These are phyloP conservation scores for Lithophane socia DNA, from an alignment of 2,888 invertebrate genomes.

Conservation along the genomic window DNA sequence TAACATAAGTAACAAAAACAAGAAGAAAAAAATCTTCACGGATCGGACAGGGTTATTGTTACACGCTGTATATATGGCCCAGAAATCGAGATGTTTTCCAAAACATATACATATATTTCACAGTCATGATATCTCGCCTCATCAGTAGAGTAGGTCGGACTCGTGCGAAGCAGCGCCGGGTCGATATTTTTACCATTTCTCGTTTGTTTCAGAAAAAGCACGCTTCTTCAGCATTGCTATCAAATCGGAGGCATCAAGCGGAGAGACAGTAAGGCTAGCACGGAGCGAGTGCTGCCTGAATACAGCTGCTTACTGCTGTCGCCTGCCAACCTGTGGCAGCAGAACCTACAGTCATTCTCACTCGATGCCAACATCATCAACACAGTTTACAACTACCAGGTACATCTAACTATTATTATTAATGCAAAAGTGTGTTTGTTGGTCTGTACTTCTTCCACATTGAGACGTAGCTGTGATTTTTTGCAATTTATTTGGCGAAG, in stretches of 20 bases:
- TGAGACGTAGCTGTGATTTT: neutral
- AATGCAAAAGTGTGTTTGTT: neutral
- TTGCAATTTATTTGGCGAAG: neutral
- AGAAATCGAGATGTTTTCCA: neutral
- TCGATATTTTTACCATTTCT: neutral
- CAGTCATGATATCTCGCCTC: neutral
- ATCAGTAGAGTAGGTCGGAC: neutral
- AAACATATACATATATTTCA: too few species aligned
- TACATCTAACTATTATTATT: slow-evolving; percentile 75
- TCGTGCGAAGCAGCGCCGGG: too few species aligned
- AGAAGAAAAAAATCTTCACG: too few species aligned
- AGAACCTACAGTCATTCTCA: slow-evolving; percentile 94
- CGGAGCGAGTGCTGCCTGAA: slow-evolving; percentile 94
- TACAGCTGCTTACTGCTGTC: slow-evolving; percentile 97
- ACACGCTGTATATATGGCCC: neutral
- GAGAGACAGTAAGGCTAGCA: slow-evolving; percentile 88
- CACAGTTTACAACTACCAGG: slow-evolving; percentile 96
- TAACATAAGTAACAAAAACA: too few species aligned
- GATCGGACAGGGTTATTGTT: too few species aligned
- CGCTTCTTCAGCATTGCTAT: slow-evolving; percentile 95
- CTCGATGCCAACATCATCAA: slow-evolving; percentile 95
- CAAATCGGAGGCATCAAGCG: slow-evolving; percentile 95
- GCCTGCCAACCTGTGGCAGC: slow-evolving; percentile 98
- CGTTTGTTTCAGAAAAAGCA: slow-evolving; percentile 91
- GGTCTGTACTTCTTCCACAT: neutral